These are phyloP conservation scores for Archips crataeganus DNA, from an alignment of 2,888 invertebrate species.

Conservation along the genomic window DNA sequence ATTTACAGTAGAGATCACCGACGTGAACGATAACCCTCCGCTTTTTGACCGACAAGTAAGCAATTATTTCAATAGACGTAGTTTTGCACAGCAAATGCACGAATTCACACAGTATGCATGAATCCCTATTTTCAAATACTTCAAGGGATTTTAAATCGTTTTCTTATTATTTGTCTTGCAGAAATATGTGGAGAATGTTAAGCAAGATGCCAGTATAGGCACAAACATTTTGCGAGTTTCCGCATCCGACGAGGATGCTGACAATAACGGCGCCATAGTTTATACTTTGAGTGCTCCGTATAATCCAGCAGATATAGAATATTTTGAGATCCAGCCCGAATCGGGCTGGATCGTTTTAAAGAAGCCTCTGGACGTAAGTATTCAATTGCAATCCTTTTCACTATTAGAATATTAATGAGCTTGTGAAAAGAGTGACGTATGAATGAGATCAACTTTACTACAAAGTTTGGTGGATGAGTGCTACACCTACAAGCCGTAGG, in stretches of 20 bases:
- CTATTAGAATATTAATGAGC: constrained; percentile 55
- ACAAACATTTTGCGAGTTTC: constrained; percentile 97
- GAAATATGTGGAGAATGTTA: constrained; percentile 99
- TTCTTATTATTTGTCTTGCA: constrained; percentile 79
- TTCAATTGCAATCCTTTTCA: constrained; percentile 54
- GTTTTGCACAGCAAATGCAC: constrained; percentile 53
- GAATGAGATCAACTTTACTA: constrained; percentile 81
- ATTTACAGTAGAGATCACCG: constrained; percentile 98
- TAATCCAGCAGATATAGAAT: constrained; percentile 95
- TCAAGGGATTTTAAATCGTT: constrained; percentile 41
- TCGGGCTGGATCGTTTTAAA: constrained; percentile 98
- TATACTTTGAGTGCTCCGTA: constrained; percentile 96
- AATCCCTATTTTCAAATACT: constrained; percentile 35
- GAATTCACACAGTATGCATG: constrained; percentile 45
- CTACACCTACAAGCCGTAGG: constrained; percentile 84
- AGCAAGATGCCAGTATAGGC: constrained; percentile 98
- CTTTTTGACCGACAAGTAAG: constrained; percentile 97
- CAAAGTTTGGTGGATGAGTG: constrained; percentile 85
- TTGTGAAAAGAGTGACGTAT: constrained; percentile 75
- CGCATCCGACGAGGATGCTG: constrained; percentile 98
- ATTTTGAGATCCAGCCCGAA: constrained; percentile 98
- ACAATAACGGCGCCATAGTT: constrained; percentile 97
- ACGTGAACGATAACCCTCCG: constrained; percentile 98
- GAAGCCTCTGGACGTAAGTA: constrained; percentile 98
- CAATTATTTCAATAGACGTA: constrained; percentile 46